Conservation (phyloP, 2,113 vertebrate species). For the Burhinus bistriatus region DNA sequence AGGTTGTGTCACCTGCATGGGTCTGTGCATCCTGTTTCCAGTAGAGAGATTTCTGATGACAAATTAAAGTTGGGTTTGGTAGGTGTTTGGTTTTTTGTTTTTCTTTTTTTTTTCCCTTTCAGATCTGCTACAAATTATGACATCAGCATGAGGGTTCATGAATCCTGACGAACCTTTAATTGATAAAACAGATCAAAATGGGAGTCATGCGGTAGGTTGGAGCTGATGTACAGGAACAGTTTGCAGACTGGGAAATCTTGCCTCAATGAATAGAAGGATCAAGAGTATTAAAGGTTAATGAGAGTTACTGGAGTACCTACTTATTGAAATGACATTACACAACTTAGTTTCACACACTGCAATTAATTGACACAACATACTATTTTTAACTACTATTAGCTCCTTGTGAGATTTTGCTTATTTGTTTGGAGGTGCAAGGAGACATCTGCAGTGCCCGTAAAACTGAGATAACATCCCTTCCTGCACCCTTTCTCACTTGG, state of each 20-base stretch:
- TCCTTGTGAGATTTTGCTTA: not conserved
- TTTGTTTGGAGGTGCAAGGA: not conserved
- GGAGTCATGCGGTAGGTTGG: not conserved
- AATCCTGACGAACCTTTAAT: not conserved
- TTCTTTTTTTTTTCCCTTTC: not conserved
- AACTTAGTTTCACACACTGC: not conserved
- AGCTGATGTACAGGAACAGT: not conserved
- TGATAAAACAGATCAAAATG: not conserved
- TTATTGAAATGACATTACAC: constrained; percentile 5
- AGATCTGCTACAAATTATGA: not conserved
- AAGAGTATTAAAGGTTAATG: constrained; percentile 16
- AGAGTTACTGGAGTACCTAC: not conserved
- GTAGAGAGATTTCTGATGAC: not conserved
- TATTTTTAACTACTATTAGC: constrained; percentile 17
- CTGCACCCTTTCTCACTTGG: not conserved
- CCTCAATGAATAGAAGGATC: constrained; percentile 14
- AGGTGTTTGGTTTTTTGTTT: not conserved
- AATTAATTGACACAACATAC: constrained; percentile 29
- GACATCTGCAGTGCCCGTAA: not conserved
- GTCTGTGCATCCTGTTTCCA: not conserved
- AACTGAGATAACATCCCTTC: not conserved
- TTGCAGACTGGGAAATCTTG: constrained; percentile 15
- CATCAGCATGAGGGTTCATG: rapidly evolving
- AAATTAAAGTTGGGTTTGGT: not conserved
- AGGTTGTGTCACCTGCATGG: not conserved